Evolutionary conservation across 2,797 vertebrate genomes (phyloP).

Genomic region (Geotrypetes seraphini): DNA sequence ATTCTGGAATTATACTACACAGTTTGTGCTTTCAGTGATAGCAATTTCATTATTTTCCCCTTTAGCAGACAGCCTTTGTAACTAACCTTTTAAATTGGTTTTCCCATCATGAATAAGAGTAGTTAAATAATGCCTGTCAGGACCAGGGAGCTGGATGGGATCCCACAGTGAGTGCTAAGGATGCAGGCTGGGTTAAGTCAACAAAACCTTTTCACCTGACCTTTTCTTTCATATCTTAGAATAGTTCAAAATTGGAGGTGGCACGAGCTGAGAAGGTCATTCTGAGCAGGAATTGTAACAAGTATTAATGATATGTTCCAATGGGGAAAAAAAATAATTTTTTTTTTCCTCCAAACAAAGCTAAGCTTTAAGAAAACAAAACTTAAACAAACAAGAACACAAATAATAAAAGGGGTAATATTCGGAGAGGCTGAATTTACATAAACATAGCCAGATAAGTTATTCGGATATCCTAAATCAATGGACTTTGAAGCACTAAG

Average conservation of each 20-base stretch:
- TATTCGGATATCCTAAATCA: no score
- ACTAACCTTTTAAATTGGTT: slow-evolving; percentile 20
- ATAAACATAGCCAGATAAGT: no score
- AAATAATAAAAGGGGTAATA: slow-evolving; percentile 1
- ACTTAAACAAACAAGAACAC: slow-evolving; percentile 15
- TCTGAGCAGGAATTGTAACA: slow-evolving; percentile 17
- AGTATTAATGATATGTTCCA: slow-evolving; percentile 8
- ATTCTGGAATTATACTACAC: not conserved
- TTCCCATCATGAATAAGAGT: slow-evolving; percentile 25
- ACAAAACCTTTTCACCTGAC: slow-evolving; percentile 22
- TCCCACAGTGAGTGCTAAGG: slow-evolving; percentile 11
- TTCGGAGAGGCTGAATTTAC: no score
- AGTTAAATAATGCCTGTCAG: slow-evolving; percentile 15
- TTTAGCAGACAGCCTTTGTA: slow-evolving; percentile 24
- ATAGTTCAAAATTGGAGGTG: slow-evolving; percentile 17
- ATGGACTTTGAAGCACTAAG: no score
- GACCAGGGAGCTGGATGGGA: slow-evolving; percentile 7
- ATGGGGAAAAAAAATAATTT: no score
- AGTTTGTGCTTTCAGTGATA: not conserved
- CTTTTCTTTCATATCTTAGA: slow-evolving; percentile 7
- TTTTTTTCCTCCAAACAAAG: no score
- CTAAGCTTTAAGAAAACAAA: slow-evolving; percentile 9
- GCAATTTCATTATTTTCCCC: slow-evolving; percentile 12
- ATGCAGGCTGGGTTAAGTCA: slow-evolving; percentile 21
- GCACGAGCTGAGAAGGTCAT: slow-evolving; percentile 18